phyloP scores from a whole-genome alignment of 2,113 vertebrate genomes.

The Trematocara macrostoma region DNA sequence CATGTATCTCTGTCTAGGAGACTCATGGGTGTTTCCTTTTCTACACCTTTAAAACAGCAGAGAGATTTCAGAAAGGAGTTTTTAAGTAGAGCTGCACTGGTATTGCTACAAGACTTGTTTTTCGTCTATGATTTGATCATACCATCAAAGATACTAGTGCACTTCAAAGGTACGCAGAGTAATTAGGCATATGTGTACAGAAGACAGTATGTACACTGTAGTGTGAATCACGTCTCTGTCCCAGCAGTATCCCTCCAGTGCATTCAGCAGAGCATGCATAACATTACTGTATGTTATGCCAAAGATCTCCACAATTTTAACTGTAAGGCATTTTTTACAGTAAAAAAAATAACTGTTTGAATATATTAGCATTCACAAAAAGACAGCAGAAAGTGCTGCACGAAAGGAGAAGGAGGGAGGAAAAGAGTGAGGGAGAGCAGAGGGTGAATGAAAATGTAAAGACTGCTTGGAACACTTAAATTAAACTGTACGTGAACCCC shows the following conservation, averaged over 20 bases:
- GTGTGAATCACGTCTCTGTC: not conserved
- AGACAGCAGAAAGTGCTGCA: not conserved
- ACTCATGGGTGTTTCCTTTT: not conserved
- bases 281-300: not conserved
- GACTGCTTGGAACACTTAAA: constrained; percentile 57
- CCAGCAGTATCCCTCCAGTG: not conserved
- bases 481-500: constrained; percentile 75
- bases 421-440: not conserved
- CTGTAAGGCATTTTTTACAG: not conserved
- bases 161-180: not conserved
- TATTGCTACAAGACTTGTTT: not conserved
- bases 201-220: not conserved
- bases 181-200: not conserved
- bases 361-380: constrained; percentile 15
- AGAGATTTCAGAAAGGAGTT: not conserved
- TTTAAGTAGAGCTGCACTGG: not conserved
- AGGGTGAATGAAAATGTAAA: constrained; percentile 55
- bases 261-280: not conserved
- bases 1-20: not conserved
- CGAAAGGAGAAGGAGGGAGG: not conserved
- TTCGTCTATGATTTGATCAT: not conserved
- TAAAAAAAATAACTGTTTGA: not conserved
- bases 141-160: not conserved
- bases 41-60: not conserved
- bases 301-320: not conserved